Percentiles rank a stretch among this genome's conserved stretches.
Conservation (phyloP, 1,140 invertebrate species). For the Samia ricini region DNA sequence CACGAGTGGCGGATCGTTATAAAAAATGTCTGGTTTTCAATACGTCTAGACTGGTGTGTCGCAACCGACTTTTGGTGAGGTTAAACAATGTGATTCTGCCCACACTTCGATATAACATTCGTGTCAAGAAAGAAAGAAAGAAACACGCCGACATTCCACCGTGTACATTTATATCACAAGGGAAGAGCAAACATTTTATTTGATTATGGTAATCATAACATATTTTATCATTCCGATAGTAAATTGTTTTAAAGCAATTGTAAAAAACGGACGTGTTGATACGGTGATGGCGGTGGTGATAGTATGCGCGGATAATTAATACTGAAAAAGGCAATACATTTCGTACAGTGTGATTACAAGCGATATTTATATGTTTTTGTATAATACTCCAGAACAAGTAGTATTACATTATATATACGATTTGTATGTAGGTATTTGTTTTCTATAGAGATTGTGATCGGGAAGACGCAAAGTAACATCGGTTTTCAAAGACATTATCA, state of each 20-base stretch:
- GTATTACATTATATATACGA: not conserved
- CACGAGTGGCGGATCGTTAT: not conserved
- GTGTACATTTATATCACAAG: not conserved
- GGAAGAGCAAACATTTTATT: not conserved
- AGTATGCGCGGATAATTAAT: not conserved
- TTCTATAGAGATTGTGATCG: conserved; percentile 48
- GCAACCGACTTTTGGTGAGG: not conserved
- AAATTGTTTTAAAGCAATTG: too few relatives aligned
- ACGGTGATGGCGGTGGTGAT: not conserved
- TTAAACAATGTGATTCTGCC: not conserved
- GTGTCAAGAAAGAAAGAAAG: not conserved
- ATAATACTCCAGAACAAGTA: not conserved
- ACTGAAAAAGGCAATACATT: not conserved
- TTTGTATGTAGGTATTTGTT: conserved; percentile 16
- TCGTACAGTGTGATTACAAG: not conserved
- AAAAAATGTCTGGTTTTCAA: not conserved
- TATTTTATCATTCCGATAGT: not conserved
- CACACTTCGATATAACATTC: not conserved
- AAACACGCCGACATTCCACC: not conserved
- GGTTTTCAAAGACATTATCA: conserved; percentile 4
- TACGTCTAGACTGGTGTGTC: not conserved
- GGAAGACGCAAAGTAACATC: conserved; percentile 17
- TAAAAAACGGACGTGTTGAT: too few relatives aligned
- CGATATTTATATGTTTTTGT: not conserved
- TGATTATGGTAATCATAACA: not conserved